phyloP scores from a whole-genome alignment of 2,797 vertebrate genomes.

The Chromis chromis region DNA sequence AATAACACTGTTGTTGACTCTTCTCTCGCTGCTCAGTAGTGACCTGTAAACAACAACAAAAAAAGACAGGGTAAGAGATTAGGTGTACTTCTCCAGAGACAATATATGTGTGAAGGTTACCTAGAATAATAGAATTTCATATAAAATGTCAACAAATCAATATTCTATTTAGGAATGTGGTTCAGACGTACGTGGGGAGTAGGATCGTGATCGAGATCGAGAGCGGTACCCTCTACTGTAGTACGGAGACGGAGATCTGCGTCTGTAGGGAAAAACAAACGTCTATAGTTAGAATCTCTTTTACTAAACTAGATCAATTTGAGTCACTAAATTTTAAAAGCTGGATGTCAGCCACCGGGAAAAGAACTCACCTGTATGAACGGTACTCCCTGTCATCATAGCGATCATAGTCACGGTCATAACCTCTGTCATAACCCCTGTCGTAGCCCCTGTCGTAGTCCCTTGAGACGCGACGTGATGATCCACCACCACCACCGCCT shows the following conservation, averaged over 20 bases:
- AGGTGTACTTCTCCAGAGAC: background rate
- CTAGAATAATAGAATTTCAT: background rate
- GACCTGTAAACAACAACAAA: constrained; percentile 61
- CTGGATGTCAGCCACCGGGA: background rate
- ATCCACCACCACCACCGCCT: constrained; percentile 28
- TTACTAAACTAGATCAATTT: background rate
- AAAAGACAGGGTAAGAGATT: background rate
- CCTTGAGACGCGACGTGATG: constrained; percentile 81
- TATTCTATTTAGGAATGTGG: background rate
- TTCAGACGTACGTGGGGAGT: constrained; percentile 91
- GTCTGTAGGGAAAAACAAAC: constrained; percentile 75
- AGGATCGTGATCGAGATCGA: constrained; percentile 92
- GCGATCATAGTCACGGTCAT: constrained; percentile 85
- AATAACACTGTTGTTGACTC: constrained; percentile 28
- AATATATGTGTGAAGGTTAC: background rate
- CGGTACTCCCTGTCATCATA: constrained; percentile 95
- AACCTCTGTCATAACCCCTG: constrained; percentile 84
- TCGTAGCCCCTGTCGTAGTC: constrained; percentile 93
- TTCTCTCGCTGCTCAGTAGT: constrained; percentile 69
- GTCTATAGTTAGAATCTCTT: background rate
- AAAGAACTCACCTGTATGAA: constrained; percentile 86
- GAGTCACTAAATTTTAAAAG: too few species aligned
- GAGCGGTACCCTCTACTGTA: constrained; percentile 94
- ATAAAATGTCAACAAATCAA: background rate
- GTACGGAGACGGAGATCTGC: constrained; percentile 93